These are phyloP conservation scores for Thomomys bottae DNA, from an alignment of 2,113 vertebrate species.

Conservation along the genomic window DNA sequence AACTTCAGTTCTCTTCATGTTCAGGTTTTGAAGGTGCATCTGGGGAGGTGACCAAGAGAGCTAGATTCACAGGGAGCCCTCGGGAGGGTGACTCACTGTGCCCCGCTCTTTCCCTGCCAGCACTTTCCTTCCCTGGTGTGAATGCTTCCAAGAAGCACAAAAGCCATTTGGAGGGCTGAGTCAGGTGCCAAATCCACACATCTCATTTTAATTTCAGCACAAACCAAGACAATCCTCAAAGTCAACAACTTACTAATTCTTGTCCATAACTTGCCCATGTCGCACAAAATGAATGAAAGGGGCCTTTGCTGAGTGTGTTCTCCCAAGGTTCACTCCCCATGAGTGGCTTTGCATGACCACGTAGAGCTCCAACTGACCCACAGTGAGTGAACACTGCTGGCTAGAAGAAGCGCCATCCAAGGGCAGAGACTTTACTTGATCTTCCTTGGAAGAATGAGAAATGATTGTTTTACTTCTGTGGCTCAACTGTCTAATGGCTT, in stretches of 20 bases:
- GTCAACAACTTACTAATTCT: conserved; percentile 32
- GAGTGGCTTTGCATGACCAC: background rate
- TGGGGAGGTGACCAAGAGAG: conserved; percentile 12
- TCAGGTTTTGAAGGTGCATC: conserved; percentile 15
- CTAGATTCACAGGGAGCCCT: conserved; percentile 38
- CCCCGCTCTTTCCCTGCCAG: conserved; percentile 7
- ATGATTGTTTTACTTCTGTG: background rate
- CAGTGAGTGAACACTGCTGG: background rate
- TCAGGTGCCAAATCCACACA: conserved; percentile 39
- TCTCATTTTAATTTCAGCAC: conserved; percentile 48
- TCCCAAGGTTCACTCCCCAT: background rate
- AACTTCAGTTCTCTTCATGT: background rate
- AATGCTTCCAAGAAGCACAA: conserved; percentile 28
- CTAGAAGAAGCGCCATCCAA: background rate
- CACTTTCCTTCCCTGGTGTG: background rate
- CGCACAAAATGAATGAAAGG: conserved; percentile 33
- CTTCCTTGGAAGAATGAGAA: background rate
- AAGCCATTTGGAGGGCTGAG: conserved; percentile 22
- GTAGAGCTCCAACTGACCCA: background rate
- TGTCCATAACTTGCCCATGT: conserved; percentile 15
- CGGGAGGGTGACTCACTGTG: background rate
- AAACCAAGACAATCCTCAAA: conserved; percentile 42
- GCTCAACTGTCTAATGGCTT: background rate
- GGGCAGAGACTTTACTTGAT: background rate
- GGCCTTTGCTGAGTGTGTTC: background rate